Conservation (phyloP, 2,888 invertebrate species). For the Tetranychus truncatus region DNA sequence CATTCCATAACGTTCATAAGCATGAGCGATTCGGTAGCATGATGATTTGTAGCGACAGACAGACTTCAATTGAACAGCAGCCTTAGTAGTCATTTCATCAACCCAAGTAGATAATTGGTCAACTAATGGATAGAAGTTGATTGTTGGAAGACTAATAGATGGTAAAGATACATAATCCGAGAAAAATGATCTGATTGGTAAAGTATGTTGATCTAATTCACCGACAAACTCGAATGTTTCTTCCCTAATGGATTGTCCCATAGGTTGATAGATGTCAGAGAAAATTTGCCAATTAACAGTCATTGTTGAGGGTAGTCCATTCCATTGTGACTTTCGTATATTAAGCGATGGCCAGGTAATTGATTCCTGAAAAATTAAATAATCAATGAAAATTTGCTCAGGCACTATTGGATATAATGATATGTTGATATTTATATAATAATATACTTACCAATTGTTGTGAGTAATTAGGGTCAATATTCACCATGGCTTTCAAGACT, state of each 20-base stretch:
- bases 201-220: background rate
- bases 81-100: background rate
- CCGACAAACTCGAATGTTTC: background rate
- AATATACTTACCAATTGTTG: background rate
- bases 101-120: background rate
- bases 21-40: background rate
- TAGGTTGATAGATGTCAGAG: background rate
- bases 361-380: background rate
- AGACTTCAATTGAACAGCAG: background rate
- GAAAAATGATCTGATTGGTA: background rate
- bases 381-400: background rate
- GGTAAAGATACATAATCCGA: background rate
- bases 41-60: background rate
- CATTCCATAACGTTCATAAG: background rate
- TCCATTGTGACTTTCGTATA: background rate
- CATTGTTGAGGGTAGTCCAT: background rate
- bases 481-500: background rate
- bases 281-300: background rate
- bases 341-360: background rate
- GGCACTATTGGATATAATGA: too few species aligned
- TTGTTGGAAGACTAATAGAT: background rate
- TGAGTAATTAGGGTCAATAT: background rate
- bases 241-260: background rate
- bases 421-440: background rate
- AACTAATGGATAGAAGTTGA: background rate